Percentiles rank a stretch among this genome's conserved stretches.
These are phyloP conservation scores for Diglossa cyanea DNA, from an alignment of 2,797 vertebrate species.

Conservation along the genomic window DNA sequence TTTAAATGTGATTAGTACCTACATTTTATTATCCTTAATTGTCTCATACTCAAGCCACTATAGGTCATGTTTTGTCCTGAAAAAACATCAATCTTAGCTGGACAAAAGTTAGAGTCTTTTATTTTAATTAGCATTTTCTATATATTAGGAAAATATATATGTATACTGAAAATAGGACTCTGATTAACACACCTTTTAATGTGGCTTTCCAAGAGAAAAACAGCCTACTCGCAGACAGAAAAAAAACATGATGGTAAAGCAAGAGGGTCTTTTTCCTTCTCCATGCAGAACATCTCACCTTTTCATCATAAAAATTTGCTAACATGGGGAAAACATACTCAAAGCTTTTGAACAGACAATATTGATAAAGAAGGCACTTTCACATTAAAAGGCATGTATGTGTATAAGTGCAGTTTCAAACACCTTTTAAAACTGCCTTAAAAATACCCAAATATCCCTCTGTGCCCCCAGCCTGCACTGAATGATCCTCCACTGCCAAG, in stretches of 20 bases:
- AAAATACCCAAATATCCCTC: not conserved
- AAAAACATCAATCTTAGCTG: not conserved
- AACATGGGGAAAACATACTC: not conserved
- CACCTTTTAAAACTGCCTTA: not conserved
- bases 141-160: no score
- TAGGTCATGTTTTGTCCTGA: not conserved
- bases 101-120: not conserved
- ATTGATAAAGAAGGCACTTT: not conserved
- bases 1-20: not conserved
- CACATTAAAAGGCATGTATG: fast-evolving
- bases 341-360: not conserved
- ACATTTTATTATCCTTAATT: not conserved
- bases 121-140: not conserved
- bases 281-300: not conserved
- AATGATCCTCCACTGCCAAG: not conserved
- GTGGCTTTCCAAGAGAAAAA: not conserved
- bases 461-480: not conserved
- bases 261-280: not conserved
- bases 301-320: not conserved
- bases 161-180: not conserved
- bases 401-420: fast-evolving
- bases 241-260: not conserved
- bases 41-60: not conserved
- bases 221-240: not conserved
- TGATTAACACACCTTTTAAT: not conserved